A percentile compares a stretch with the other conserved stretches of the same genome.
Conservation (phyloP, 1,140 invertebrate genomes). For the Heliconius himera region DNA sequence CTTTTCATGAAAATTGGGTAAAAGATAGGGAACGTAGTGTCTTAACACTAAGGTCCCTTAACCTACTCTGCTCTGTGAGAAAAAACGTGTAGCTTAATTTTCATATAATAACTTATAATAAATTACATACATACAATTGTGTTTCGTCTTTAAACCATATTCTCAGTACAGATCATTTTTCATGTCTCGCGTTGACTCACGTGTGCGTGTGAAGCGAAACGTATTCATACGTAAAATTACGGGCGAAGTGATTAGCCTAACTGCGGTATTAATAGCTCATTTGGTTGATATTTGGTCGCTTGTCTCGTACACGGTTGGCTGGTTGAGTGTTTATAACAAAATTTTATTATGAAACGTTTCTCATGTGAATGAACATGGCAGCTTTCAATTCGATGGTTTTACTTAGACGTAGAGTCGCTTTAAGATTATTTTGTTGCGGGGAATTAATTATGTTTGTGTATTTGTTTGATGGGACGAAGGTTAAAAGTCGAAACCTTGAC, state of each 20-base stretch:
- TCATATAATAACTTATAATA: too few species aligned
- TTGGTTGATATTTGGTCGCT: slow-evolving; percentile 11
- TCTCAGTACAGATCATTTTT: slow-evolving; percentile 1
- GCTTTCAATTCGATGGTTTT: slow-evolving; percentile 2
- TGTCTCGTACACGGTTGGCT: not conserved
- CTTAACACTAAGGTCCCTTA: too few species aligned
- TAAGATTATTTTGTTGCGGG: not conserved
- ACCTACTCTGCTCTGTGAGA: too few species aligned
- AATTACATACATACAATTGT: too few species aligned
- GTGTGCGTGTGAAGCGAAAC: slow-evolving; percentile 5
- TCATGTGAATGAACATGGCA: not conserved
- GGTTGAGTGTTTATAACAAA: not conserved
- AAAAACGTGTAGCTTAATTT: too few species aligned
- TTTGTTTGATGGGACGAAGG: too few species aligned
- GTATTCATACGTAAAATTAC: not conserved
- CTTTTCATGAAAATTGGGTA: too few species aligned
- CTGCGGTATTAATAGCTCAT: slow-evolving; percentile 5
- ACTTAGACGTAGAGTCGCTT: not conserved
- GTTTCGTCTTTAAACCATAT: too few species aligned
- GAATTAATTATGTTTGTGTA: too few species aligned
- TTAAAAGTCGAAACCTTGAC: too few species aligned
- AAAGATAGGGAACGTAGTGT: too few species aligned
- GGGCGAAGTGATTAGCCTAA: not conserved
- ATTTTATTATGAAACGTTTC: not conserved
- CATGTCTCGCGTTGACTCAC: not conserved